Percentiles rank a stretch among this genome's conserved stretches.
These are phyloP conservation scores for Dendrocincla tyrannina DNA, from an alignment of 2,797 vertebrate species.

Conservation along the genomic window DNA sequence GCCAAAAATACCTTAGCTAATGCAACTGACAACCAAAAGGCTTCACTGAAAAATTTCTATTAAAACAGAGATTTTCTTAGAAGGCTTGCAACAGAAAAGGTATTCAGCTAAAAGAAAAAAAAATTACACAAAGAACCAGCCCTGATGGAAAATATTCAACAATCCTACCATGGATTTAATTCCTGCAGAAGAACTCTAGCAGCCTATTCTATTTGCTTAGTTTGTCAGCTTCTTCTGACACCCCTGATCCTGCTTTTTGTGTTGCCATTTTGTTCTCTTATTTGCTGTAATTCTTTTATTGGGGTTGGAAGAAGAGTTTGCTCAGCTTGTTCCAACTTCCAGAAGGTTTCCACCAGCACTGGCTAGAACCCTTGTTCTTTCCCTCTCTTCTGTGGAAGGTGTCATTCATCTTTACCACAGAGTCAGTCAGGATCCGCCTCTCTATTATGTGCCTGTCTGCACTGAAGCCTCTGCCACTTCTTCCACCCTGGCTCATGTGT, in stretches of 20 bases:
- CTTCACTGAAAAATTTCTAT: background rate
- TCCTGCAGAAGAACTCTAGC: background rate
- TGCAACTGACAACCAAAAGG: background rate
- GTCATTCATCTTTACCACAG: background rate
- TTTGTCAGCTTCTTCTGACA: background rate
- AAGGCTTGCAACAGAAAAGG: background rate
- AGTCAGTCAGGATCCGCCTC: background rate
- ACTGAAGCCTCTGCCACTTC: background rate
- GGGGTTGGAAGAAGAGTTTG: background rate
- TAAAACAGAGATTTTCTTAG: background rate
- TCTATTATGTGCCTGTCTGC: background rate
- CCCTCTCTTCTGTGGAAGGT: background rate
- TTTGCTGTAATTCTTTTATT: background rate
- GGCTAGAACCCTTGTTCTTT: background rate
- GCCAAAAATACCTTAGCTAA: background rate
- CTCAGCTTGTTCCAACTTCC: background rate
- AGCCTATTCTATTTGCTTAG: background rate
- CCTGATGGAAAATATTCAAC: background rate
- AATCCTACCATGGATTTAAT: background rate
- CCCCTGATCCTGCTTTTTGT: background rate
- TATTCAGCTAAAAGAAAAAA: background rate
- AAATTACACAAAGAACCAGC: background rate
- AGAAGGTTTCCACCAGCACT: background rate
- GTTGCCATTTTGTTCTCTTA: background rate
- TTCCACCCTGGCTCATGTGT: background rate